Percentiles rank a stretch among this genome's conserved stretches.
Evolutionary conservation across 2,113 vertebrate genomes (phyloP).

Genomic region (Corythoichthys intestinalis): DNA sequence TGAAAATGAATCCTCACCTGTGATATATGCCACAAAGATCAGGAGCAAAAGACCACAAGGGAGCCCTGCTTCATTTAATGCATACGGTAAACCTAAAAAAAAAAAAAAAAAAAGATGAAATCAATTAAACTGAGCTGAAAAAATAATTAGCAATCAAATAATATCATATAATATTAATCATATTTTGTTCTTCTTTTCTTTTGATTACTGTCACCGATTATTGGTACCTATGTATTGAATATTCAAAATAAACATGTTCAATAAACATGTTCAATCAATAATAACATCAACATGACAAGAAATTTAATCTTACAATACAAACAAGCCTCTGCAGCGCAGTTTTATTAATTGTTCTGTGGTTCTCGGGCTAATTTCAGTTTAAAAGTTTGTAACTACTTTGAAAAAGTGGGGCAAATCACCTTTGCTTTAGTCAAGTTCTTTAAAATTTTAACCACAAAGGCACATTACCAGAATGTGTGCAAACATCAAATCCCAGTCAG

Average conservation of each 20-base stretch:
- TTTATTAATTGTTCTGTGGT: not conserved
- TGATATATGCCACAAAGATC: constrained; percentile 80
- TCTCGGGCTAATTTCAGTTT: not conserved
- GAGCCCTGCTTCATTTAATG: constrained; percentile 90
- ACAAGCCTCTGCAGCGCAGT: not conserved
- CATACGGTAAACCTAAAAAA: constrained; percentile 86
- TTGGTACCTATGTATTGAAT: too few relatives aligned
- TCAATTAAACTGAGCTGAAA: not conserved
- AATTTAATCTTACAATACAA: not conserved
- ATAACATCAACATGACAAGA: not conserved
- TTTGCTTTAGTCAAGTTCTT: not conserved
- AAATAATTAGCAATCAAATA: not conserved
- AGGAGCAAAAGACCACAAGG: constrained; percentile 86
- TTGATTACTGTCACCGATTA: too few relatives aligned
- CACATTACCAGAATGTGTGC: not conserved
- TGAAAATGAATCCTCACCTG: constrained; percentile 68
- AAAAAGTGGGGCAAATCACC: not conserved
- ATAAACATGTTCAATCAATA: not conserved
- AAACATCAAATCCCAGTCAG: not conserved
- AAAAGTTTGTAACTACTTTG: not conserved
- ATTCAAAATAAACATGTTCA: too few relatives aligned
- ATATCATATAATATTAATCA: too few relatives aligned
- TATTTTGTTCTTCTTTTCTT: too few relatives aligned
- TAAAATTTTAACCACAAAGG: not conserved
- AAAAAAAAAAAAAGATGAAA: not conserved